Conservation (phyloP, 2,888 invertebrate species). For the Ariolimax columbianus region DNA sequence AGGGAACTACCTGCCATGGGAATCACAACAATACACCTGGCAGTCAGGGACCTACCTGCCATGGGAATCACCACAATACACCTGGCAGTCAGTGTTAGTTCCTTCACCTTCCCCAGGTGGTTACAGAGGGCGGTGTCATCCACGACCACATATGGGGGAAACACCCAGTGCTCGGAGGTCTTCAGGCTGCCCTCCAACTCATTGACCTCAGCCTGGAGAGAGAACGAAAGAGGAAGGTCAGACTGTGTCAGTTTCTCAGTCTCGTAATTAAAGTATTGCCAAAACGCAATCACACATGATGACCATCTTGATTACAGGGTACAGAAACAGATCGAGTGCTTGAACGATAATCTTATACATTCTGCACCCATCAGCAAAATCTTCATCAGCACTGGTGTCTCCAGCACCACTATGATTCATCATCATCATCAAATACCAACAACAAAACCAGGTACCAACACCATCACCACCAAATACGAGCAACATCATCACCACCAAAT, state of each 20-base stretch:
- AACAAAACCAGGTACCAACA: too few species aligned
- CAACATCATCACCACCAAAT: too few species aligned
- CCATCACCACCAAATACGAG: too few species aligned
- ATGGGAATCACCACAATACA: conserved; percentile 93
- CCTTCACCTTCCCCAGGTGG: conserved; percentile 88
- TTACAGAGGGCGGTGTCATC: conserved; percentile 89
- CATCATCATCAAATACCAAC: too few species aligned
- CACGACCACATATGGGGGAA: conserved; percentile 92
- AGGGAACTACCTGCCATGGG: conserved; percentile 90
- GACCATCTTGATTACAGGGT: too few species aligned
- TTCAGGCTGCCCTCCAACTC: conserved; percentile 85
- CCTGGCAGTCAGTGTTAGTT: conserved; percentile 88
- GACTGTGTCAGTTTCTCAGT: not conserved
- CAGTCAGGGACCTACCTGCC: conserved; percentile 86
- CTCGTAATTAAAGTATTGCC: not conserved
- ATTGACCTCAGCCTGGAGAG: conserved; percentile 86
- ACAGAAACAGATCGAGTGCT: too few species aligned
- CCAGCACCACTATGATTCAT: too few species aligned
- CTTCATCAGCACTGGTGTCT: too few species aligned
- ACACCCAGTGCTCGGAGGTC: conserved; percentile 73
- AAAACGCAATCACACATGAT: not conserved
- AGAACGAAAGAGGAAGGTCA: not conserved
- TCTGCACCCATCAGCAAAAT: too few species aligned
- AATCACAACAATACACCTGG: conserved; percentile 91
- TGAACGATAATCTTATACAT: too few species aligned